Evolutionary conservation across 1,140 invertebrate species (phyloP).

Genomic region (Brachionus plicatilis): DNA sequence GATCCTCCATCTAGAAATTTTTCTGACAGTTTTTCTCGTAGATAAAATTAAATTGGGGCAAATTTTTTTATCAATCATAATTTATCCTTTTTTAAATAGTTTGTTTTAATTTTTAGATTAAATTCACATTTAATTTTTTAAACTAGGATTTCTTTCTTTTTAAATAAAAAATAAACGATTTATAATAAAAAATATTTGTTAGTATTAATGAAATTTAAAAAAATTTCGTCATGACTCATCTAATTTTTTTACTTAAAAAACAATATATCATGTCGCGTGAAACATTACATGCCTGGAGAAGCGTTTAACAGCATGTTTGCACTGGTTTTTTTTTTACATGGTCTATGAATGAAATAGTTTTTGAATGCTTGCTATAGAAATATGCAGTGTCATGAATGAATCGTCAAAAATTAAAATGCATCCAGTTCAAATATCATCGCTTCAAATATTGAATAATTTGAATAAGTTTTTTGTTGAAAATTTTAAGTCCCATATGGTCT

Average conservation of each 20-base stretch:
- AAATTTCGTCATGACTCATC: not conserved
- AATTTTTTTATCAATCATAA: no score
- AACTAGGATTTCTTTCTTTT: no score
- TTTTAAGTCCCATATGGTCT: constrained; percentile 12
- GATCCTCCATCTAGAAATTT: not conserved
- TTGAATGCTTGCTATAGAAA: not conserved
- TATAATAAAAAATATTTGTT: not conserved
- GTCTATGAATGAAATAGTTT: not conserved
- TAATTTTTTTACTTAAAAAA: not conserved
- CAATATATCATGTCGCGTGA: not conserved
- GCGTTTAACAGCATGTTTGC: not conserved
- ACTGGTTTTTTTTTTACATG: not conserved
- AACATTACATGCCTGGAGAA: not conserved
- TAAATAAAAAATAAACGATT: no score
- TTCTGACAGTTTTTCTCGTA: not conserved
- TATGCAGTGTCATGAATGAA: not conserved
- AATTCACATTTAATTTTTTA: no score
- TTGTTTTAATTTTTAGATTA: no score
- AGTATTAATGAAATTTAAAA: not conserved
- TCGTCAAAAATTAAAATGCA: not conserved
- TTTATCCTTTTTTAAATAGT: no score
- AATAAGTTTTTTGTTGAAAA: not conserved
- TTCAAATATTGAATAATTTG: not conserved
- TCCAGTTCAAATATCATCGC: not conserved
- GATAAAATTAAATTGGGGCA: no score